phyloP scores from a whole-genome alignment of 2,113 vertebrate species.

The Pan paniscus region DNA sequence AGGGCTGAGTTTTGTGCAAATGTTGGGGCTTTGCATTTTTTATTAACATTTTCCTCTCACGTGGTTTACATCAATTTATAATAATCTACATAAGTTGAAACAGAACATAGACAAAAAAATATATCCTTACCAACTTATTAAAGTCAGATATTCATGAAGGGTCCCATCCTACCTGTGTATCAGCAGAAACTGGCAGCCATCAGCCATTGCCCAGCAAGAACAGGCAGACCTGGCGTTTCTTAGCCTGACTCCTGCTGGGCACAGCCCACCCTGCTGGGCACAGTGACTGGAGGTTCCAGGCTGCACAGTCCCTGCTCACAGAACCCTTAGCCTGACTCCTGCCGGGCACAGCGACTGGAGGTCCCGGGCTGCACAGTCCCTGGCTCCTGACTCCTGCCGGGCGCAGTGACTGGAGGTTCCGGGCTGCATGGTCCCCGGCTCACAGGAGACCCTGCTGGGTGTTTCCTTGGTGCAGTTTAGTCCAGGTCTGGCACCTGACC shows the following conservation, averaged over 20 bases:
- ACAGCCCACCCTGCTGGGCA: background rate
- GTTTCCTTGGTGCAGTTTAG: slow-evolving; percentile 28
- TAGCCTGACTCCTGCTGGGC: slow-evolving; percentile 45
- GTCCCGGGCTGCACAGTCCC: no score
- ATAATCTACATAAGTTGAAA: slow-evolving; percentile 89
- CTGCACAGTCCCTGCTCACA: background rate
- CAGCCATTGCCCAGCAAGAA: slow-evolving; percentile 60
- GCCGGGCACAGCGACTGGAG: no score
- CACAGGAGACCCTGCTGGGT: background rate
- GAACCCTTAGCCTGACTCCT: background rate
- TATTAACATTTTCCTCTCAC: slow-evolving; percentile 86
- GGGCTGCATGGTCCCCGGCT: no score
- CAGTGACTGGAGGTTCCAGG: background rate
- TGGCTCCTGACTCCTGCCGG: slow-evolving; percentile 12
- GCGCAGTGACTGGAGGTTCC: background rate
- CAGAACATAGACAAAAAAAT: slow-evolving; percentile 88
- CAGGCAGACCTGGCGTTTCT: slow-evolving; percentile 21
- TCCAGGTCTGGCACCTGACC: slow-evolving; percentile 24
- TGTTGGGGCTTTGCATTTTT: slow-evolving; percentile 85
- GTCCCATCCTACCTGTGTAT: slow-evolving; percentile 83
- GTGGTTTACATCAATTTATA: slow-evolving; percentile 88
- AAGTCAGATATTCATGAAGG: slow-evolving; percentile 85
- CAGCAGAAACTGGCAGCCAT: slow-evolving; percentile 65
- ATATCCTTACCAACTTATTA: slow-evolving; percentile 85
- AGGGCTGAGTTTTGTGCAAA: slow-evolving; percentile 84